phyloP scores from a whole-genome alignment of 2,797 vertebrate species.

The Onychomys leucogaster region DNA sequence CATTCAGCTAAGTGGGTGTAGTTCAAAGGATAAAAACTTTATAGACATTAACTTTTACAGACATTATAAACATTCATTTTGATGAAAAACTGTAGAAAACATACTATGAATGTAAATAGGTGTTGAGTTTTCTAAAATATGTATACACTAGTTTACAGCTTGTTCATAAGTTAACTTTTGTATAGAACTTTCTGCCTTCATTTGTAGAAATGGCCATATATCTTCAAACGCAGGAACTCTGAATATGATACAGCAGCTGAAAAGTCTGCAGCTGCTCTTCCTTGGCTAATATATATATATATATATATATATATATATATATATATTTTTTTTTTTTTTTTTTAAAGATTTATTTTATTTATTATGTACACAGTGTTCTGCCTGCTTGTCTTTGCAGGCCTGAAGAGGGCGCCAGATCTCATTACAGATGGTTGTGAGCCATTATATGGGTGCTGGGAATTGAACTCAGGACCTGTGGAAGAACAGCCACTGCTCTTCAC shows the following conservation, averaged over 20 bases:
- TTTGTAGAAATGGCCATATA: background rate
- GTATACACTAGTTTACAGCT: constrained; percentile 6
- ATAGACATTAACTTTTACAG: background rate
- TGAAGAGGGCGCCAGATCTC: too few species aligned
- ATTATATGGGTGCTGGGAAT: too few species aligned
- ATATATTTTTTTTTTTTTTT: too few species aligned
- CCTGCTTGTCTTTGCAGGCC: too few species aligned
- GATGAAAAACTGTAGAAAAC: constrained; percentile 20
- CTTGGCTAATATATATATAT: background rate
- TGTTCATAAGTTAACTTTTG: constrained; percentile 18
- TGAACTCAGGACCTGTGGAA: too few species aligned
- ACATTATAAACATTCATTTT: background rate
- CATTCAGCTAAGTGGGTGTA: constrained; percentile 16
- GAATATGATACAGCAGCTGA: background rate
- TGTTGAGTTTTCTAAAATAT: constrained; percentile 36
- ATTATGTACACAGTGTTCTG: too few species aligned
- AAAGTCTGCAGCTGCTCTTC: background rate
- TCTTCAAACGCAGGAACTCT: background rate
- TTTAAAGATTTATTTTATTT: too few species aligned
- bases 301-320: too few species aligned
- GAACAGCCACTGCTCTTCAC: too few species aligned
- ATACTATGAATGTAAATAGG: background rate
- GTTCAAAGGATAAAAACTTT: constrained; percentile 38
- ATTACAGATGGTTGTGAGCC: too few species aligned
- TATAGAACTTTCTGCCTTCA: constrained; percentile 27